Conservation (phyloP, 2,888 invertebrate genomes). For the Anagyrus pseudococci region DNA sequence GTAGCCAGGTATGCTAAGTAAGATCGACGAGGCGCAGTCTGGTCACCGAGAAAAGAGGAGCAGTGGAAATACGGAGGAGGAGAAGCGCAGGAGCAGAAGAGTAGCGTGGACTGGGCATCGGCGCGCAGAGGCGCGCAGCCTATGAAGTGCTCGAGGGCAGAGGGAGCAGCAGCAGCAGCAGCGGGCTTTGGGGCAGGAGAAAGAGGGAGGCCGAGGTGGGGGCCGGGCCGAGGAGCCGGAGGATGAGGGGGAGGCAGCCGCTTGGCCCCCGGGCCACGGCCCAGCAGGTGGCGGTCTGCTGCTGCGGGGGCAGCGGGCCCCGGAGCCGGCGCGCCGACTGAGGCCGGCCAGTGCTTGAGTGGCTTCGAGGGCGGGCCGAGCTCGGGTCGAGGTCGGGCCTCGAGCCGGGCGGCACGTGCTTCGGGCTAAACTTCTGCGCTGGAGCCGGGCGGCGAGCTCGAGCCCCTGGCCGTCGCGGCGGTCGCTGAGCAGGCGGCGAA, state of each 20-base stretch:
- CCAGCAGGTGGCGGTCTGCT: not conserved
- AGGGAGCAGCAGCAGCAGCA: not conserved
- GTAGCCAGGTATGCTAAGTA: too few species aligned
- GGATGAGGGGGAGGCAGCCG: not conserved
- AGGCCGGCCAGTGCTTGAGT: slow-evolving; percentile 40
- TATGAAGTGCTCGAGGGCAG: not conserved
- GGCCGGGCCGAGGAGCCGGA: too few species aligned
- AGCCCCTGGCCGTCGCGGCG: slow-evolving; percentile 1
- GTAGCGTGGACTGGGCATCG: not conserved
- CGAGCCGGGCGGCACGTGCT: not conserved
- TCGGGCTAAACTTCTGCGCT: slow-evolving; percentile 17
- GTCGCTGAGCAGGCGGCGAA: slow-evolving; percentile 6
- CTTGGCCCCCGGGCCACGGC: not conserved
- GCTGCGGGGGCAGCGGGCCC: slow-evolving; percentile 15
- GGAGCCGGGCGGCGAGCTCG: slow-evolving; percentile 34
- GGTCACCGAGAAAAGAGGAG: too few species aligned
- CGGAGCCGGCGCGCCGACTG: slow-evolving; percentile 12
- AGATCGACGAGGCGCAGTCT: too few species aligned
- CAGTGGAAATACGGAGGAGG: too few species aligned
- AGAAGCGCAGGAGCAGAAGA: not conserved
- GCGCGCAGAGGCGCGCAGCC: not conserved
- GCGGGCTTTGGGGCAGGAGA: slow-evolving; percentile 14
- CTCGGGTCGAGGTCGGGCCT: not conserved
- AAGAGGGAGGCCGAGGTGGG: too few species aligned
- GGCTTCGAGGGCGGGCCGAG: slow-evolving; percentile 18